Evolutionary conservation across 2,888 invertebrate genomes (phyloP).

Genomic region (Ochlodes sylvanus): DNA sequence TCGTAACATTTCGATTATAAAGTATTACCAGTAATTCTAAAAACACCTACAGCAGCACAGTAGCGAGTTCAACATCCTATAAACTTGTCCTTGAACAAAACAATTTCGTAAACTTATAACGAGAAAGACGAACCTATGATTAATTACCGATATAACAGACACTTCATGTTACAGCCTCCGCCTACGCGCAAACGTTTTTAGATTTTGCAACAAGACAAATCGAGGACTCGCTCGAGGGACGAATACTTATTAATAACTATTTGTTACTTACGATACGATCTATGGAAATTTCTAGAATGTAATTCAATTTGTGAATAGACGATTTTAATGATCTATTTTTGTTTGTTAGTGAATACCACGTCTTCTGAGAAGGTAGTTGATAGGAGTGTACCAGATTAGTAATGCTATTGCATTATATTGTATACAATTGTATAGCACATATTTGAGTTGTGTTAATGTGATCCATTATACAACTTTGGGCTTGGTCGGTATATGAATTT

Average conservation of each 20-base stretch:
- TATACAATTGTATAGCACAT: too few relatives aligned
- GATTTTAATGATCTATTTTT: slow-evolving; percentile 8
- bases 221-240: slow-evolving; percentile 29
- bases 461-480: too few relatives aligned
- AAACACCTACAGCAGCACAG: slow-evolving; percentile 14
- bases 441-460: too few relatives aligned
- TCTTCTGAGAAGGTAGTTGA: background rate
- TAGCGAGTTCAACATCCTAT: slow-evolving; percentile 31
- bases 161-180: slow-evolving; percentile 41
- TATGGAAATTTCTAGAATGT: slow-evolving; percentile 32
- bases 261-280: slow-evolving; percentile 33
- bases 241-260: slow-evolving; percentile 38
- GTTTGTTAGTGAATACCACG: background rate
- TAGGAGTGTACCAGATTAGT: background rate
- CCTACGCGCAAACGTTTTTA: slow-evolving; percentile 40
- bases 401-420: too few relatives aligned
- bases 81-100: slow-evolving; percentile 32
- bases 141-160: slow-evolving; percentile 41
- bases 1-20: background rate
- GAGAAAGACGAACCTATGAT: slow-evolving; percentile 39
- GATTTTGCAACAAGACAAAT: slow-evolving; percentile 45
- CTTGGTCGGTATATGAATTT: too few relatives aligned
- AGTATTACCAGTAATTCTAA: background rate
- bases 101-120: slow-evolving; percentile 35
- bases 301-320: slow-evolving; percentile 29